These are phyloP conservation scores for Microplitis mediator DNA, from an alignment of 1,140 invertebrate species.

Conservation along the genomic window DNA sequence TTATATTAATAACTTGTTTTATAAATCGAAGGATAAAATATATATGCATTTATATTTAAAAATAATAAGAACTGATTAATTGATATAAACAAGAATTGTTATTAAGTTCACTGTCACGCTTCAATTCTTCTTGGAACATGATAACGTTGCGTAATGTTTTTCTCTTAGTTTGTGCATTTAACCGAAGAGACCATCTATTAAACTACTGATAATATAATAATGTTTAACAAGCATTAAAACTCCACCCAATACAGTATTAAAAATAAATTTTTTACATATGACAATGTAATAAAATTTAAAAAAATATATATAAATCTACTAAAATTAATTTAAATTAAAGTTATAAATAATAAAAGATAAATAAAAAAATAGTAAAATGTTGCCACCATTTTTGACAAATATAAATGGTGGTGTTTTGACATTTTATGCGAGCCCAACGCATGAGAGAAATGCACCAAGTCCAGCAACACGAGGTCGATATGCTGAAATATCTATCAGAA, in stretches of 20 bases:
- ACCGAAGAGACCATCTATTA: conserved; percentile 10
- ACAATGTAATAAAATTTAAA: not conserved
- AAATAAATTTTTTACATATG: not conserved
- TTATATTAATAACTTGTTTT: too few relatives aligned
- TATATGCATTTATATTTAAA: not conserved
- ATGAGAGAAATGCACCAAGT: conserved; percentile 23
- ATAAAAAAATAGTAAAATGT: not conserved
- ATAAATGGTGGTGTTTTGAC: conserved; percentile 22
- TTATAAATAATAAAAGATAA: not conserved
- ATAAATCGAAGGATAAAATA: too few relatives aligned
- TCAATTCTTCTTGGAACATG: conserved; percentile 1
- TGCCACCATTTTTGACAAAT: conserved; percentile 26
- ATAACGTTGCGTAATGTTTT: conserved; percentile 17
- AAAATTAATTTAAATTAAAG: not conserved
- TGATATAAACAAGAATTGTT: not conserved
- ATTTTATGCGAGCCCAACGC: conserved; percentile 16
- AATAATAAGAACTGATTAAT: not conserved
- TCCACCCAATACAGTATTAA: not conserved
- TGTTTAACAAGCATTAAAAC: not conserved
- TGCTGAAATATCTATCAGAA: conserved; percentile 28
- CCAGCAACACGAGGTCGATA: conserved; percentile 24
- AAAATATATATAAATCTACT: not conserved
- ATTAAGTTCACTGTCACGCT: conserved; percentile 12
- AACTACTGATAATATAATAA: conserved; percentile 2
- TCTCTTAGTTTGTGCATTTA: conserved; percentile 5